Evolutionary conservation across 2,113 vertebrate species (phyloP).

Genomic region (Polypterus senegalus): DNA sequence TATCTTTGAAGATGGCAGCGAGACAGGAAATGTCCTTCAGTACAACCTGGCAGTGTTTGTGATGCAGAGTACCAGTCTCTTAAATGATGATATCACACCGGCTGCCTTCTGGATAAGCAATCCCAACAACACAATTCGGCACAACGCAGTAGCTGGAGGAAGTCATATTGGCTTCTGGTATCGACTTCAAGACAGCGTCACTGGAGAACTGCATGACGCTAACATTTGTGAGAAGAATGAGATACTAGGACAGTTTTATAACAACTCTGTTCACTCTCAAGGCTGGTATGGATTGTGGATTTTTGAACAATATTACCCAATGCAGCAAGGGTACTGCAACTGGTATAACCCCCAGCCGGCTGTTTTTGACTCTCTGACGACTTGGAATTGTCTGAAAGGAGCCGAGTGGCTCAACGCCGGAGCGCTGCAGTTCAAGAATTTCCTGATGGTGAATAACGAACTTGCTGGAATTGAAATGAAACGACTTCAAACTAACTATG

Average conservation of each 20-base stretch:
- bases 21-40: constrained; percentile 39
- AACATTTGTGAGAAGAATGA: constrained; percentile 37
- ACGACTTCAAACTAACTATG: constrained; percentile 25
- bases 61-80: constrained; percentile 40
- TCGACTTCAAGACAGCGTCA: constrained; percentile 41
- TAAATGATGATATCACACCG: constrained; percentile 45
- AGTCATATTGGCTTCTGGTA: constrained; percentile 52
- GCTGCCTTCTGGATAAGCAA: constrained; percentile 47
- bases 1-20: constrained; percentile 46
- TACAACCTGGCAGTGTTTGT: constrained; percentile 44
- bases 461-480: constrained; percentile 39
- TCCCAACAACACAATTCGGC: constrained; percentile 38
- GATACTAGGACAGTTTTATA: constrained; percentile 42
- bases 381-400: constrained; percentile 46
- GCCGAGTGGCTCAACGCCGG: constrained; percentile 45
- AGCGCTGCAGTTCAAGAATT: constrained; percentile 43
- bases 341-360: constrained; percentile 26
- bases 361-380: constrained; percentile 33
- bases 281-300: constrained; percentile 49
- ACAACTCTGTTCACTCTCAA: constrained; percentile 45
- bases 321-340: constrained; percentile 29
- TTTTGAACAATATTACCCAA: constrained; percentile 41
- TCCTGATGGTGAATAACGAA: constrained; percentile 37
- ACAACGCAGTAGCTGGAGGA: constrained; percentile 41
- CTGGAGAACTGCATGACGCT: constrained; percentile 35